phyloP scores from a whole-genome alignment of 2,797 vertebrate species.

The Cygnus olor region DNA sequence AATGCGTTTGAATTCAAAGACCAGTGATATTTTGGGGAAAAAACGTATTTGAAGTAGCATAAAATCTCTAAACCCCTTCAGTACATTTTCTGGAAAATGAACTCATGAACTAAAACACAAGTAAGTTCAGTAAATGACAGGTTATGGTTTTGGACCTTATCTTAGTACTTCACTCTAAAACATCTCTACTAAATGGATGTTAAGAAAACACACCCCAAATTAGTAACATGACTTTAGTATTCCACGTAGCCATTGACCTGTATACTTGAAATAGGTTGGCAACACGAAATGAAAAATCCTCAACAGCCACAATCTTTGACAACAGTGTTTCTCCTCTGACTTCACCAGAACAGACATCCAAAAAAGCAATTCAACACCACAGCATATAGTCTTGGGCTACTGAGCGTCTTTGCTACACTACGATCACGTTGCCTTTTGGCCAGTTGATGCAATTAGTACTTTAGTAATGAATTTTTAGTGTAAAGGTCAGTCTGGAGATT shows the following conservation, averaged over 20 bases:
- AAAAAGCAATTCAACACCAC: not conserved
- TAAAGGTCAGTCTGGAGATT: rapidly evolving
- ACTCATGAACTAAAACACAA: not conserved
- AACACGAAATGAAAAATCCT: not conserved
- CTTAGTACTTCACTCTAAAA: not conserved
- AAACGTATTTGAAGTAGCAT: not conserved
- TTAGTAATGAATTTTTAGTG: not conserved
- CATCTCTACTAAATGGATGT: not conserved
- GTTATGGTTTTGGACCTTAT: no score
- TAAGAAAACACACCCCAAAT: not conserved
- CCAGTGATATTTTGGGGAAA: rapidly evolving
- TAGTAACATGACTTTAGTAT: not conserved
- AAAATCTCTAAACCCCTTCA: not conserved
- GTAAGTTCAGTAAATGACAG: not conserved
- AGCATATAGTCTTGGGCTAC: not conserved
- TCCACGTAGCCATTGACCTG: not conserved
- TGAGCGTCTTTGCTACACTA: not conserved
- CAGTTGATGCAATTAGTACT: not conserved
- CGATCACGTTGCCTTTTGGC: not conserved
- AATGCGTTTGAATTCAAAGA: not conserved
- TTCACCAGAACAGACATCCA: not conserved
- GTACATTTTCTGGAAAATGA: not conserved
- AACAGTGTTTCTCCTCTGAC: not conserved
- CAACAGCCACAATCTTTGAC: not conserved
- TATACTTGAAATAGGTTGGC: rapidly evolving